These are phyloP conservation scores for Lepidocyrtoides sp. DNA, from an alignment of 2,888 invertebrate species.

Conservation along the genomic window DNA sequence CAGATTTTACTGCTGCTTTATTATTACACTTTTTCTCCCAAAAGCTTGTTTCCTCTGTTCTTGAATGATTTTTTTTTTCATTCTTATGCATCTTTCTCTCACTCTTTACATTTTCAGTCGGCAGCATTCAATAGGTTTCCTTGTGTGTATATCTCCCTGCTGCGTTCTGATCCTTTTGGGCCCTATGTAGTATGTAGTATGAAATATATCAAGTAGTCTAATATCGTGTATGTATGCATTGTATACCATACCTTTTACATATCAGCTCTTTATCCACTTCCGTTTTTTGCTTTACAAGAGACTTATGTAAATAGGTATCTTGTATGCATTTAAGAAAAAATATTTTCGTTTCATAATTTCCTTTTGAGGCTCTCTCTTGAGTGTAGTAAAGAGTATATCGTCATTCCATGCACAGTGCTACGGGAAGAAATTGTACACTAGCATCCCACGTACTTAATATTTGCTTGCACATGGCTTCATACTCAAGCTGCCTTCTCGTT, in stretches of 20 bases:
- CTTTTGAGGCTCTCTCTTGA: conserved; percentile 36
- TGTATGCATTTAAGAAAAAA: not conserved
- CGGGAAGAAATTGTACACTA: not conserved
- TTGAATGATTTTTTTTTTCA: conserved; percentile 15
- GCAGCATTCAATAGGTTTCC: not conserved
- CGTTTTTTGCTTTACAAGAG: not conserved
- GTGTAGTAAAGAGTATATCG: conserved; percentile 53
- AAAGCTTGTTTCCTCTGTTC: not conserved
- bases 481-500: not conserved
- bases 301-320: not conserved
- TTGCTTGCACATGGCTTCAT: too few species aligned
- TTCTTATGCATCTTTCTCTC: not conserved
- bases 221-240: too few species aligned
- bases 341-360: conserved; percentile 54
- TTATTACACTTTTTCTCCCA: not conserved
- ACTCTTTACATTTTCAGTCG: not conserved
- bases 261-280: not conserved
- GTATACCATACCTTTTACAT: too few species aligned
- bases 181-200: too few species aligned
- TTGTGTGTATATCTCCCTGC: not conserved
- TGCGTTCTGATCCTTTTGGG: not conserved
- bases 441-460: conserved; percentile 15
- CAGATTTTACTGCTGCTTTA: not conserved
- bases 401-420: conserved; percentile 15
- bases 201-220: too few species aligned